Base-by-base conservation (phyloP, 2,888 invertebrate species). In the Petrolisthes cinctipes region DNA sequence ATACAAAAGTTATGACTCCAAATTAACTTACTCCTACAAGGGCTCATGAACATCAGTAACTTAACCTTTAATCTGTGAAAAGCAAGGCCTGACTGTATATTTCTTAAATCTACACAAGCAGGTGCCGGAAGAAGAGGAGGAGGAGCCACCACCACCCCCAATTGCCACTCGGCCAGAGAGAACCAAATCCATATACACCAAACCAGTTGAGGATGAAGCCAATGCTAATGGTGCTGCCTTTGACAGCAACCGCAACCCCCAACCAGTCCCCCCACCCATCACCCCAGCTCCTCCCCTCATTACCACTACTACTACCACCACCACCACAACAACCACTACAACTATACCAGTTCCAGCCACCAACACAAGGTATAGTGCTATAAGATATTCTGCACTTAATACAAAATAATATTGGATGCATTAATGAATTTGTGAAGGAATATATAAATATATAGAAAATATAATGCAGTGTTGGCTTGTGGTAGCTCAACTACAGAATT, bases 101-200 rank as follows among this genome's bases (percentile, higher is more conserved):
- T 37, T 37, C 37, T 37, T 37, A 37, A 37, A 37, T 37, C 37
- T 37, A 37, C 37, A 37, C 37, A 37, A 37, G 37, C 76, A 90
- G 89, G 87, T 84, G 17, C 86, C 85, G 37, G 91, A 92, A 37
- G 91, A 91, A 78, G 91, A 91, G 66, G 90, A 91, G 79, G 82
- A 95, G 92, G 97, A 97, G 93, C 95, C 96, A 81, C 96, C 96
- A 84, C 96, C 97, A 71, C 98, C 98, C 51, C 98, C 98, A 76
- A 97, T 99, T 91, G 97, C 99, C 75, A 96, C 97, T 86, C 94
- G 99, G 92, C 99, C 99, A 0, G 99, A 99, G 93, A 96, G 98
- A 93, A 99, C 99, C 92, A 98, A 99, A 94, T 99, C 99, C 92
- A 99, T 99, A 93, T 99, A 99, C 93, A 99, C 99, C 81, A 98